These are phyloP conservation scores for Pogonophryne albipinna DNA, from an alignment of 2,797 vertebrate species.

Conservation along the genomic window DNA sequence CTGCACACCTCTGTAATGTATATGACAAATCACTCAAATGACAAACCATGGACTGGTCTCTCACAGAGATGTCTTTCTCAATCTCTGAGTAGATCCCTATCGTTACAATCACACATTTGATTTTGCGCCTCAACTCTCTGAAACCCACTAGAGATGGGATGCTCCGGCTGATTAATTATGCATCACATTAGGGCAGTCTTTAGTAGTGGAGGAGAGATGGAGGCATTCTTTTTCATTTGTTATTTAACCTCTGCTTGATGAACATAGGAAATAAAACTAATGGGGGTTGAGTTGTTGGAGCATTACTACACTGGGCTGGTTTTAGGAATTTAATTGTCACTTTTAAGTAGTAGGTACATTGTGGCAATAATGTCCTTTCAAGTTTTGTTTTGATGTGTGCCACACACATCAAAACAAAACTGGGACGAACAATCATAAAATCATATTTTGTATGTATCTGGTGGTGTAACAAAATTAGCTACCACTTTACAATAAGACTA, in stretches of 20 bases:
- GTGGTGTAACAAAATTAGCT: background rate
- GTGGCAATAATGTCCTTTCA: too few species aligned
- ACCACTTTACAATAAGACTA: too few species aligned
- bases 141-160: slow-evolving; percentile 31
- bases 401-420: background rate
- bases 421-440: background rate
- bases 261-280: slow-evolving; percentile 4
- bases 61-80: background rate
- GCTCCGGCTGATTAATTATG: slow-evolving; percentile 45
- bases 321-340: background rate
- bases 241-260: slow-evolving; percentile 36
- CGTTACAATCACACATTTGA: slow-evolving; percentile 49
- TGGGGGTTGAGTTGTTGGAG: slow-evolving; percentile 26
- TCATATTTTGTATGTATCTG: background rate
- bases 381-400: too few species aligned
- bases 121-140: slow-evolving; percentile 48
- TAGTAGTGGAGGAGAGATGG: slow-evolving; percentile 11
- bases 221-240: background rate
- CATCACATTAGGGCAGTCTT: slow-evolving; percentile 43
- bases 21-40: slow-evolving; percentile 11
- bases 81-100: slow-evolving; percentile 35
- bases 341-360: too few species aligned
- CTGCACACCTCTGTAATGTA: slow-evolving; percentile 5
- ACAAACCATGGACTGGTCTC: slow-evolving; percentile 11
- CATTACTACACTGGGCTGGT: slow-evolving; percentile 20